phyloP scores from a whole-genome alignment of 2,888 invertebrate genomes.

The Junonia oenone region DNA sequence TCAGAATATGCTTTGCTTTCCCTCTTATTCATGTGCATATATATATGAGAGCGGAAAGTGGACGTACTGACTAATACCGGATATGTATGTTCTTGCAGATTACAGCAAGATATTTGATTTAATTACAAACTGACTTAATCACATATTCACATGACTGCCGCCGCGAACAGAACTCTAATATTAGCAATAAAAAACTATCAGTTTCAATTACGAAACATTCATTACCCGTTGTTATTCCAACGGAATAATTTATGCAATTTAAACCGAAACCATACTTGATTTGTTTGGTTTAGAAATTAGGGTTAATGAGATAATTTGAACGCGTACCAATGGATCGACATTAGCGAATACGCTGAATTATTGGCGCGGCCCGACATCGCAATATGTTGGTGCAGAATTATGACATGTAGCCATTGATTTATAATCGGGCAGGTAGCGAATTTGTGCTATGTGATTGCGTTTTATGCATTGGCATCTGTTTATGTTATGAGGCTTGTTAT shows the following conservation, averaged over 20 bases:
- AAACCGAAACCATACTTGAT: conserved; percentile 6
- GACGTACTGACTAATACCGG: no score
- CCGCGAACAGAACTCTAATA: no score
- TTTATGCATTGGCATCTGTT: neutral
- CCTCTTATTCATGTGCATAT: no score
- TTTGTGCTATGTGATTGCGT: neutral
- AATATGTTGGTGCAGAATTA: conserved; percentile 18
- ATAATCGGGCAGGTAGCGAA: conserved; percentile 4
- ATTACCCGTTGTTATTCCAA: neutral
- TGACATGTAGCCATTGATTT: conserved; percentile 19
- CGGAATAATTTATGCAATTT: conserved; percentile 4
- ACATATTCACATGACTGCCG: no score
- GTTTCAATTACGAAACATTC: neutral
- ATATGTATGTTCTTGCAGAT: no score
- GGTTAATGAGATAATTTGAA: conserved; percentile 20
- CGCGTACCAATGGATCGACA: conserved; percentile 5
- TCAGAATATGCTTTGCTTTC: no score
- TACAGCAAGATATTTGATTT: no score
- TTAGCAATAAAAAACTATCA: no score
- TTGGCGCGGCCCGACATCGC: conserved; percentile 19
- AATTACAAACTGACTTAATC: no score
- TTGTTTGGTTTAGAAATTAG: conserved; percentile 19
- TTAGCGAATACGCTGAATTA: conserved; percentile 19
- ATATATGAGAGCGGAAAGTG: no score
- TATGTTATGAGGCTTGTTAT: neutral